A percentile compares a stretch with the other conserved stretches of the same genome.
phyloP scores from a whole-genome alignment of 2,113 vertebrate genomes.

The Vidua chalybeata region DNA sequence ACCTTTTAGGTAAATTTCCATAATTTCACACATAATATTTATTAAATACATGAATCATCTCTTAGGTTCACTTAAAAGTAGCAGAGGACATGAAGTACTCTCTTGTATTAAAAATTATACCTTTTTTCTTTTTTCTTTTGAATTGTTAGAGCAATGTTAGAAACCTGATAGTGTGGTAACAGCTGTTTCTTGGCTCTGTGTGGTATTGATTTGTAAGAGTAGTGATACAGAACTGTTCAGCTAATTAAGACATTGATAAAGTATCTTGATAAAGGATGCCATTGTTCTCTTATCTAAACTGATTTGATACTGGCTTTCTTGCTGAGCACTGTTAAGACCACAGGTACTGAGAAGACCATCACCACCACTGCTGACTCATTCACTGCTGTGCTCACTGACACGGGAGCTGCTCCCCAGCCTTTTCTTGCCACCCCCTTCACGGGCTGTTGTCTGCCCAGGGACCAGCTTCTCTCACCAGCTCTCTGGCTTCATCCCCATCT shows the following conservation, averaged over 20 bases:
- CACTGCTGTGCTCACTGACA: neutral
- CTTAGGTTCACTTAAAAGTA: neutral
- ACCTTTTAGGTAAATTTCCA: neutral
- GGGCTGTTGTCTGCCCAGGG: neutral
- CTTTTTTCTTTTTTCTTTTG: neutral
- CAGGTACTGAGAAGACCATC: neutral
- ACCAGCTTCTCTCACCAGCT: neutral
- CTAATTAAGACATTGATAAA: slow-evolving; percentile 6
- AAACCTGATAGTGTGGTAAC: neutral
- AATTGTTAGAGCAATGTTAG: neutral
- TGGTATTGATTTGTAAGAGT: neutral
- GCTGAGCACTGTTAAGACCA: neutral
- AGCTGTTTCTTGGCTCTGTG: neutral
- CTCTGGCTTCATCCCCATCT: neutral
- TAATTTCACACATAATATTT: neutral
- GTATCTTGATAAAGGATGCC: neutral
- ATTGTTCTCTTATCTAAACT: neutral
- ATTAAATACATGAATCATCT: neutral
- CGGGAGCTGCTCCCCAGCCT: neutral
- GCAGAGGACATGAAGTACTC: neutral
- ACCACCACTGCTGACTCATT: neutral
- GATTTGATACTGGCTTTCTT: neutral
- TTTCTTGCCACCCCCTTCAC: neutral
- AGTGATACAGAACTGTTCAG: neutral
- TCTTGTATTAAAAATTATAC: neutral